phyloP scores from a whole-genome alignment of 2,797 vertebrate genomes.

The Artibeus jamaicensis region DNA sequence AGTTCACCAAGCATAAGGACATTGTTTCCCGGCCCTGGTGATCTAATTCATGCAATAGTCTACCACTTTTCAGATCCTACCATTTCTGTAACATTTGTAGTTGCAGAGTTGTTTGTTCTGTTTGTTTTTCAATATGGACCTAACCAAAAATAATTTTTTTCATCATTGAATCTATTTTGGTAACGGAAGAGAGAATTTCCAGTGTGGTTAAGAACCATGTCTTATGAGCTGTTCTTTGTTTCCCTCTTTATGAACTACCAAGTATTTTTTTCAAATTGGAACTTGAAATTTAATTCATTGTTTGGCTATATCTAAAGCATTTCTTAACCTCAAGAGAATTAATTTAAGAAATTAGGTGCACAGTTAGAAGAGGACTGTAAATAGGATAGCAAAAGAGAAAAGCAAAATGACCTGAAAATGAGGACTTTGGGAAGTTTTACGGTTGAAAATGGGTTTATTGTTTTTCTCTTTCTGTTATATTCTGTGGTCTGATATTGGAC shows the following conservation, averaged over 20 bases:
- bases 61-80: background rate
- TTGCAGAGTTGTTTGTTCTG: background rate
- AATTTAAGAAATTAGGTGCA: conserved; percentile 5
- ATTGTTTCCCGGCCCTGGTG: conserved; percentile 10
- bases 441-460: background rate
- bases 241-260: conserved; percentile 58
- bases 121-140: conserved; percentile 22
- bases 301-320: conserved; percentile 39
- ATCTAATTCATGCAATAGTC: background rate
- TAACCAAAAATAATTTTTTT: background rate
- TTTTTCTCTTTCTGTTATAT: conserved; percentile 14
- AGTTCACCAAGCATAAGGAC: background rate
- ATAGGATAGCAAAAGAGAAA: background rate
- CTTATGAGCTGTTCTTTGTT: conserved; percentile 58
- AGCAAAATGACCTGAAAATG: conserved; percentile 14
- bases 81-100: conserved; percentile 45
- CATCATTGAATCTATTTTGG: conserved; percentile 53
- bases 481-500: background rate
- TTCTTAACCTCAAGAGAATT: conserved; percentile 31
- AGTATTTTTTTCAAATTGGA: conserved; percentile 44
- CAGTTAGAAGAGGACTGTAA: conserved; percentile 33
- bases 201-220: conserved; percentile 52
- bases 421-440: conserved; percentile 20
- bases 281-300: conserved; percentile 32
- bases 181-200: conserved; percentile 66